Conservation (phyloP, 2,888 invertebrate genomes). For the Parnassius mnemosyne region DNA sequence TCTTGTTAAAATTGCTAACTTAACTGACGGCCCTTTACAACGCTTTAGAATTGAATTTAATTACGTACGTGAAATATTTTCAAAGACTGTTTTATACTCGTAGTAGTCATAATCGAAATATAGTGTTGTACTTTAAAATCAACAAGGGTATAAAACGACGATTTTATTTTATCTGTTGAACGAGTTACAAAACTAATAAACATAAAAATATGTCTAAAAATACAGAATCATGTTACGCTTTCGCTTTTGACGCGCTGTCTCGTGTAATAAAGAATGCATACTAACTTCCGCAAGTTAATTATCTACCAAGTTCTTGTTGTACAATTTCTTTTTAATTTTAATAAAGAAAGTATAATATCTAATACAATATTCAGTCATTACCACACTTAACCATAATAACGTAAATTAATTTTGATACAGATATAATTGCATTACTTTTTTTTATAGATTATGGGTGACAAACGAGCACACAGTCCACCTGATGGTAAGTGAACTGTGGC, state of each 20-base stretch:
- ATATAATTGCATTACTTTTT: background rate
- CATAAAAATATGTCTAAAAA: conserved; percentile 10
- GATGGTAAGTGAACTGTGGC: too few species aligned
- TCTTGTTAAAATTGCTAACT: background rate
- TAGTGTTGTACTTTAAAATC: too few species aligned
- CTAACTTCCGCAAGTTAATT: conserved; percentile 26
- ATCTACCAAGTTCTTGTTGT: conserved; percentile 22
- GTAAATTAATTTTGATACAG: background rate
- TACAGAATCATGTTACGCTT: conserved; percentile 25
- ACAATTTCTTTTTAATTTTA: conserved; percentile 28
- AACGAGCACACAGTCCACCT: too few species aligned
- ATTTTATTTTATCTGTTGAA: background rate
- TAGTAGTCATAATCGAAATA: too few species aligned
- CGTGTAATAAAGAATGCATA: conserved; percentile 23
- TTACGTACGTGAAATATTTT: too few species aligned
- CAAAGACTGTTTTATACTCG: too few species aligned
- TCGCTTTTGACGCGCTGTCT: conserved; percentile 21
- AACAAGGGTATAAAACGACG: too few species aligned
- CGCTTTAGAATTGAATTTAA: background rate
- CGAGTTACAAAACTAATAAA: conserved; percentile 5
- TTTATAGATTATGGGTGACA: background rate
- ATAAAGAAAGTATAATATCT: conserved; percentile 26
- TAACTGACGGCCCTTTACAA: background rate
- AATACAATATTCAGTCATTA: background rate
- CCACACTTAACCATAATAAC: too few species aligned